These are phyloP conservation scores for Danio rerio DNA, from an alignment of 2,113 vertebrate genomes.

Conservation along the genomic window GRCz12tu NC_133196.1:6363501-6364000, in stretches of 20 bases:
- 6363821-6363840: no score
- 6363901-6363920: no score
- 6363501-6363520: constrained; percentile 56
- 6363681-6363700: neutral
- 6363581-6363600: constrained; percentile 21
- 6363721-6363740: constrained; percentile 26
- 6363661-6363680: neutral
- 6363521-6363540: constrained; percentile 44
- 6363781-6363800: neutral
- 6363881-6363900: neutral
- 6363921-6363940: no score
- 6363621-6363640: neutral
- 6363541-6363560: constrained; percentile 6
- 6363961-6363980: no score
- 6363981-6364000: no score
- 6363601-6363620: neutral
- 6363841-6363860: no score
- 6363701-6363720: constrained; percentile 2
- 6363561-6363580: constrained; percentile 26
- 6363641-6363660: neutral
- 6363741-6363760: neutral
- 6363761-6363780: neutral
- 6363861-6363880: no score
- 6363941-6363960: no score
- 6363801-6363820: no score